Percentiles rank a stretch among this genome's conserved stretches.
Conservation (phyloP, 1,140 invertebrate genomes). For the Cryptotermes secundus region DNA sequence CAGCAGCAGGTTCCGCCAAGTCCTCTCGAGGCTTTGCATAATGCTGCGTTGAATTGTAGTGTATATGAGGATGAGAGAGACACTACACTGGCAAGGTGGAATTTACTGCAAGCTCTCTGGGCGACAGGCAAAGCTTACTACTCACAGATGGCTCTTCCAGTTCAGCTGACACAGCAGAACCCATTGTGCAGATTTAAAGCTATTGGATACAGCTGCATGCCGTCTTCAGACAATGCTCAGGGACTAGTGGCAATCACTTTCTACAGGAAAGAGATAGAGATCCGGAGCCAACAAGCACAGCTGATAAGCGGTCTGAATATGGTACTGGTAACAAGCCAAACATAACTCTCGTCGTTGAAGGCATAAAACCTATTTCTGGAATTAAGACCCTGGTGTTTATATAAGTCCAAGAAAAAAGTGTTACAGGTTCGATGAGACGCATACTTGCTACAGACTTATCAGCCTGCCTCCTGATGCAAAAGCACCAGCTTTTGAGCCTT, state of each 20-base stretch:
- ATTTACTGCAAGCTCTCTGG: conserved; percentile 91
- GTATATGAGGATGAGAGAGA: conserved; percentile 93
- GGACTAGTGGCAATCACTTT: conserved; percentile 82
- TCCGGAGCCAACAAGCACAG: conserved; percentile 70
- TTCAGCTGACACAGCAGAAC: conserved; percentile 86
- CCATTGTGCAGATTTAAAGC: conserved; percentile 91
- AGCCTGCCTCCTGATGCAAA: conserved; percentile 65
- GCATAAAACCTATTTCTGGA: conserved; percentile 71
- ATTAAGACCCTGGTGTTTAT: conserved; percentile 76
- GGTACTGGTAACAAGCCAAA: conserved; percentile 80
- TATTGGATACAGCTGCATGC: conserved; percentile 84
- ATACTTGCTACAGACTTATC: conserved; percentile 74
- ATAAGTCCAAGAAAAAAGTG: conserved; percentile 75
- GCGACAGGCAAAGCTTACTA: conserved; percentile 84
- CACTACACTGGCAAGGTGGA: conserved; percentile 88
- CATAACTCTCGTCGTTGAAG: conserved; percentile 73
- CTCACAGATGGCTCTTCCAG: conserved; percentile 64
- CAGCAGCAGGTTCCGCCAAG: conserved; percentile 59
- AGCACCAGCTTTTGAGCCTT: conserved; percentile 66
- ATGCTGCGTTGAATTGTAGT: conserved; percentile 78
- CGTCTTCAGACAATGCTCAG: conserved; percentile 79
- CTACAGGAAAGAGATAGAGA: conserved; percentile 73
- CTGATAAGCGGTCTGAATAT: conserved; percentile 64
- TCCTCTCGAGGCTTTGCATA: conserved; percentile 68
- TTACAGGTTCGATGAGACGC: conserved; percentile 59